These are phyloP conservation scores for Cherax destructor DNA, from an alignment of 1,140 invertebrate genomes.

Conservation along the genomic window DNA sequence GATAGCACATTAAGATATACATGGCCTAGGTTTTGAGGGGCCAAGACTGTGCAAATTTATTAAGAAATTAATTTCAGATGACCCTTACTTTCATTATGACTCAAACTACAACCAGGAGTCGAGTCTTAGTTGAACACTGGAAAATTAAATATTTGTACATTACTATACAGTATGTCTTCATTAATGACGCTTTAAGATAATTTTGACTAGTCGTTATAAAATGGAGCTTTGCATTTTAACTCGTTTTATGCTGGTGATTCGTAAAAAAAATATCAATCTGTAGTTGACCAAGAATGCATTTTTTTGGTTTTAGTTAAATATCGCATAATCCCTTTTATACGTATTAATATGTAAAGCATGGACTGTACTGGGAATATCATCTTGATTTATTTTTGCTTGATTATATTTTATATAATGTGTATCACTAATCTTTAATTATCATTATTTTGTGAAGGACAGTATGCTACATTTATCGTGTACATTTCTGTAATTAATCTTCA, in stretches of 20 bases:
- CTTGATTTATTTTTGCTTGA: background rate
- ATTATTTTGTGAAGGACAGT: too few relatives aligned
- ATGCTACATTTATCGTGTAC: background rate
- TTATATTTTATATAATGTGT: background rate
- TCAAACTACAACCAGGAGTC: background rate
- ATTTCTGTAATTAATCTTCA: background rate
- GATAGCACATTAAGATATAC: background rate
- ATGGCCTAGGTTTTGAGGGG: background rate
- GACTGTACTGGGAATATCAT: too few relatives aligned
- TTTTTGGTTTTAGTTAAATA: background rate
- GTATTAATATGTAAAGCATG: too few relatives aligned
- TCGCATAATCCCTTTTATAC: background rate
- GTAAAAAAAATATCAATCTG: background rate
- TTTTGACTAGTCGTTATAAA: background rate
- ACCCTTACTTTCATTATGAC: background rate
- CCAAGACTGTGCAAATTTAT: constrained; percentile 3
- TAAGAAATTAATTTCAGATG: constrained; percentile 1
- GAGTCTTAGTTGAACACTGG: background rate
- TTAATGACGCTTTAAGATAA: background rate
- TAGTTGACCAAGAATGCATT: background rate
- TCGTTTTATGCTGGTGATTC: background rate
- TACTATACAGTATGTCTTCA: background rate
- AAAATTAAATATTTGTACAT: background rate
- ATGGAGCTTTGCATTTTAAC: background rate
- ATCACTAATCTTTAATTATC: too few relatives aligned